These are phyloP conservation scores for Dromius quadrimaculatus DNA, from an alignment of 2,888 invertebrate species.

Conservation along the genomic window DNA sequence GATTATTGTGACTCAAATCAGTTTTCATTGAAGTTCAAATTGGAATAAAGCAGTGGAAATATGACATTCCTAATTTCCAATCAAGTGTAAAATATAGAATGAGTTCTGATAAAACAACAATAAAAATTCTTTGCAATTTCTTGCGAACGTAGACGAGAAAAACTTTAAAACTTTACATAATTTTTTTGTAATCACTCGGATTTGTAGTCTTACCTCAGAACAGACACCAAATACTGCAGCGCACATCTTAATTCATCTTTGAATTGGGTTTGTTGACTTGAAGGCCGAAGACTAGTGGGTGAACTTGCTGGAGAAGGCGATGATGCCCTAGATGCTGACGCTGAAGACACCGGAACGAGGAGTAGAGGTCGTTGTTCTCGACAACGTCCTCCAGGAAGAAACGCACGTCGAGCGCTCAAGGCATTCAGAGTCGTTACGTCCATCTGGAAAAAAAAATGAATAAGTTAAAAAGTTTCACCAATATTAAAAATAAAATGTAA, in stretches of 20 bases:
- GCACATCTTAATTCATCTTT: conserved; percentile 63
- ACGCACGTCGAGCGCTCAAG: conserved; percentile 72
- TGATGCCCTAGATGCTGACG: conserved; percentile 61
- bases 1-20: too few relatives aligned
- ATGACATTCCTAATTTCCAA: too few relatives aligned
- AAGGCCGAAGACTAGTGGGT: neutral
- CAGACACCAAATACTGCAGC: conserved; percentile 69
- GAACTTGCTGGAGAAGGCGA: neutral
- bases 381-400: conserved; percentile 77
- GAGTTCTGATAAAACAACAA: too few relatives aligned
- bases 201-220: conserved; percentile 72
- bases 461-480: neutral
- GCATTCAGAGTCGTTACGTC: conserved; percentile 72
- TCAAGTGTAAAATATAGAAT: too few relatives aligned
- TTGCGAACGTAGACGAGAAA: too few relatives aligned
- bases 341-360: conserved; percentile 72
- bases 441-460: conserved; percentile 63
- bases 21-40: too few relatives aligned
- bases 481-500: neutral
- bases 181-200: too few relatives aligned
- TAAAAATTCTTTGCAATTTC: too few relatives aligned
- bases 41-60: too few relatives aligned
- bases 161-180: neutral
- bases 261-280: conserved; percentile 61
- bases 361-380: conserved; percentile 74